Evolutionary conservation across 2,113 vertebrate species (phyloP), one percentile per base, ranked within the genome.

Genomic region (Oreochromis aureus): DNA sequence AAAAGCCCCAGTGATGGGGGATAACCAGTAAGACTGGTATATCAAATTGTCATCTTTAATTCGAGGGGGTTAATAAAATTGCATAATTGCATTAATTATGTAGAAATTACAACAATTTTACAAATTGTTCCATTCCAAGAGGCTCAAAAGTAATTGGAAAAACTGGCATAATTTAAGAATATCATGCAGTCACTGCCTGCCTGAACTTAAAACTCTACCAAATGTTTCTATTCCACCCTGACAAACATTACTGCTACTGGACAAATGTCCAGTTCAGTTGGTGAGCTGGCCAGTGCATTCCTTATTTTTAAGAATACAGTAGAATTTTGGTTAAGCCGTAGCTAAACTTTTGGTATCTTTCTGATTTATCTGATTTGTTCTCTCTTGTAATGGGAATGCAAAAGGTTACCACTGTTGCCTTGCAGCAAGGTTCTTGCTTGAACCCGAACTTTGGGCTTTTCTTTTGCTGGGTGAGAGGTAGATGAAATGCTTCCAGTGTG

Each of bases 301-400:
- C 66, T 27, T 4, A n/a, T 41, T 73, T 24, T 73, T 44, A 71
- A 71, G 39, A 44, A 44, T 71, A 16, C 22, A 46, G 39, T 41
- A 46, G 22, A 73, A 46, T 46, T 1, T 73, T 46, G 22, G 69
- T 46, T 73, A 27, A 46, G 39, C 69, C 44, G 9, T 16, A 46
- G 0, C 69, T 73, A 44, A 46, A 27, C 7, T 1, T 46, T 44
- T 3, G 0, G 7, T 18, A 16, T 73, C 39, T 73, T 15, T 18
- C 69, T 27, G 22, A 73, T 73, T 66, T 0, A 39, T 66, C 61
- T 16, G 39, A 46, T 46, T 46, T 46, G 24, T 27, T 73, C n/a
- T 66, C 61, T 39, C 13, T 73, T 44, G 22, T 46, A 10, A 73
- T 46, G 22, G n/a, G 13, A 44, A 10, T 24, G 12, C n/a, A 71